Conservation (phyloP, 2,888 invertebrate genomes). For the Tribolium freemani region DNA sequence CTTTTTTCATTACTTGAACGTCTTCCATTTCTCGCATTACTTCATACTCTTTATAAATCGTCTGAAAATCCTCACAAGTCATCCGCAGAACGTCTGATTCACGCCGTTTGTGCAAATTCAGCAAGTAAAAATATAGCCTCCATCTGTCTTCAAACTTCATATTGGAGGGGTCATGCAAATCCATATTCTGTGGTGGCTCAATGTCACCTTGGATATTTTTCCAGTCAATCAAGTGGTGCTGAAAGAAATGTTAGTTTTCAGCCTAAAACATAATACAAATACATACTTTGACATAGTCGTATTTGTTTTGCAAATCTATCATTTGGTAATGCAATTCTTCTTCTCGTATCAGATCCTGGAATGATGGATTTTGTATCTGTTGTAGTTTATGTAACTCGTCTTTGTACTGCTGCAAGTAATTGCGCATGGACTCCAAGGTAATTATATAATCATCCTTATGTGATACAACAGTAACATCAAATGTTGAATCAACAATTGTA, state of each 20-base stretch:
- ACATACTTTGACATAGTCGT: neutral
- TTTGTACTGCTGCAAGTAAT: conserved; percentile 9
- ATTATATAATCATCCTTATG: conserved; percentile 22
- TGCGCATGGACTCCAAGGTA: conserved; percentile 15
- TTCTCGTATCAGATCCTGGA: conserved; percentile 14
- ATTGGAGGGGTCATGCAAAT: conserved; percentile 51
- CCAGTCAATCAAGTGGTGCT: too few relatives aligned
- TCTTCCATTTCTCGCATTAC: conserved; percentile 73
- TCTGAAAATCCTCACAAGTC: conserved; percentile 49
- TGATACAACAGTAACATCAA: conserved; percentile 13
- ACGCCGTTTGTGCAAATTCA: conserved; percentile 49
- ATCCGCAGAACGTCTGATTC: conserved; percentile 32
- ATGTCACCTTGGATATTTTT: too few relatives aligned
- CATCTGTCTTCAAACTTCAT: conserved; percentile 59
- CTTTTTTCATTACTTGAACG: conserved; percentile 70
- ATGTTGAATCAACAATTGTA: neutral
- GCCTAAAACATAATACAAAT: neutral
- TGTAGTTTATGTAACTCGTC: neutral
- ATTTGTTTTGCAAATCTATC: neutral
- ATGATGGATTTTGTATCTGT: conserved; percentile 1
- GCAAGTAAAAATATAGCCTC: conserved; percentile 62
- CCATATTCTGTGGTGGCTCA: neutral
- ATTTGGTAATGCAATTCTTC: conserved; percentile 33
- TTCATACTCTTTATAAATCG: conserved; percentile 63
- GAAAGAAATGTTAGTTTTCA: neutral